These are phyloP conservation scores for Drosophila baimaii DNA, from an alignment of 1,140 invertebrate genomes.

Conservation along the genomic window DNA sequence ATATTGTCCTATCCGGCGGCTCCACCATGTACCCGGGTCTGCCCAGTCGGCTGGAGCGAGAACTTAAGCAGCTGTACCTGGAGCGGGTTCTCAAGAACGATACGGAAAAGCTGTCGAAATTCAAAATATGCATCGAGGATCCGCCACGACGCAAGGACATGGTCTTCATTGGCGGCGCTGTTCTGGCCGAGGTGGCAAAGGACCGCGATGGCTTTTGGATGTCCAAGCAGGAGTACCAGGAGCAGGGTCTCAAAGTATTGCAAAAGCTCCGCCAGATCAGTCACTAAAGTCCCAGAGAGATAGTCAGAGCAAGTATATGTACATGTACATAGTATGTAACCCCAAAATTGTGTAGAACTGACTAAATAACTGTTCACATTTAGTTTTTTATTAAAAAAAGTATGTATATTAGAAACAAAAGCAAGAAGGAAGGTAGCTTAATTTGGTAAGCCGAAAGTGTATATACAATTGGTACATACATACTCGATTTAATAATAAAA, in stretches of 20 bases:
- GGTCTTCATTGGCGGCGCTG: slow-evolving; percentile 99
- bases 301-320: too few relatives aligned
- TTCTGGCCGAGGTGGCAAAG: slow-evolving; percentile 98
- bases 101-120: slow-evolving; percentile 96
- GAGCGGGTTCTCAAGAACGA: slow-evolving; percentile 98
- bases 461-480: too few relatives aligned
- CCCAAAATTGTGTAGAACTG: too few relatives aligned
- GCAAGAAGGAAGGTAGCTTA: too few relatives aligned
- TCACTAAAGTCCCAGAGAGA: slow-evolving; percentile 14
- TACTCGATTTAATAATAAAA: too few relatives aligned
- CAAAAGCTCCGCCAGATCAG: slow-evolving; percentile 78
- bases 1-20: slow-evolving; percentile 99
- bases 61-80: slow-evolving; percentile 99
- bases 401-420: too few relatives aligned
- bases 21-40: slow-evolving; percentile 99
- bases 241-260: slow-evolving; percentile 88
- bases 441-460: too few relatives aligned
- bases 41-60: slow-evolving; percentile 97
- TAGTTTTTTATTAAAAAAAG: too few relatives aligned
- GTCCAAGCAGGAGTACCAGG: slow-evolving; percentile 95
- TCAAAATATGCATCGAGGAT: slow-evolving; percentile 99
- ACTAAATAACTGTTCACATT: too few relatives aligned
- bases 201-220: slow-evolving; percentile 99
- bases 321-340: too few relatives aligned
- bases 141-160: slow-evolving; percentile 99